phyloP scores from a whole-genome alignment of 1,140 invertebrate genomes.

The Drosophila tani region DNA sequence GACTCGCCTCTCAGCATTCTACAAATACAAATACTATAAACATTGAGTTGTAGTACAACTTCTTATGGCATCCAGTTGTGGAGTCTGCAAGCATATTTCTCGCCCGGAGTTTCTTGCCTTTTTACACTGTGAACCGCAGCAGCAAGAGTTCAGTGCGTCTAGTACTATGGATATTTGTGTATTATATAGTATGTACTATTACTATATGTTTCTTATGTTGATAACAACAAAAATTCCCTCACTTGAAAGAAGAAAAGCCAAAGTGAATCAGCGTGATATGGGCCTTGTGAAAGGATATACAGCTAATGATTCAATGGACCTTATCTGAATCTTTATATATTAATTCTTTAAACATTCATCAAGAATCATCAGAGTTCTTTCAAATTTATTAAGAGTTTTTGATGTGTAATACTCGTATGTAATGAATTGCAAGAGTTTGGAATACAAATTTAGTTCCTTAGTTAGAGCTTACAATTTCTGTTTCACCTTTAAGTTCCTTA shows the following conservation, averaged over 20 bases:
- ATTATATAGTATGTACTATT: background rate
- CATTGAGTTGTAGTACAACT: slow-evolving; percentile 77
- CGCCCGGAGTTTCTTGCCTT: slow-evolving; percentile 12
- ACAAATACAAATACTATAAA: slow-evolving; percentile 81
- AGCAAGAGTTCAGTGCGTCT: slow-evolving; percentile 16
- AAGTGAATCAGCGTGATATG: slow-evolving; percentile 19
- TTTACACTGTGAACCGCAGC: slow-evolving; percentile 4
- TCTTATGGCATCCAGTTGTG: slow-evolving; percentile 63
- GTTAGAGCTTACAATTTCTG: background rate
- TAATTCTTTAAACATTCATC: background rate
- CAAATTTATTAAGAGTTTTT: background rate
- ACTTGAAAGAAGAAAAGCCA: background rate
- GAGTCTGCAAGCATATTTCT: slow-evolving; percentile 50
- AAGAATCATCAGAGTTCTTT: background rate
- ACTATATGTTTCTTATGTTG: background rate
- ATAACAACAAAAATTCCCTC: background rate
- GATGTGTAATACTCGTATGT: background rate
- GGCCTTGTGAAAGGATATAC: background rate
- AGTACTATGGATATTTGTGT: background rate
- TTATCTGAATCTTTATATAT: background rate
- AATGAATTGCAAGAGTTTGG: background rate
- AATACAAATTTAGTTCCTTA: background rate
- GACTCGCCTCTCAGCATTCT: slow-evolving; percentile 64
- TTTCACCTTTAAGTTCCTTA: too few relatives aligned
- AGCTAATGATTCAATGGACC: slow-evolving; percentile 6